phyloP scores from a whole-genome alignment of 2,888 invertebrate genomes.

The Autographa pulchrina region DNA sequence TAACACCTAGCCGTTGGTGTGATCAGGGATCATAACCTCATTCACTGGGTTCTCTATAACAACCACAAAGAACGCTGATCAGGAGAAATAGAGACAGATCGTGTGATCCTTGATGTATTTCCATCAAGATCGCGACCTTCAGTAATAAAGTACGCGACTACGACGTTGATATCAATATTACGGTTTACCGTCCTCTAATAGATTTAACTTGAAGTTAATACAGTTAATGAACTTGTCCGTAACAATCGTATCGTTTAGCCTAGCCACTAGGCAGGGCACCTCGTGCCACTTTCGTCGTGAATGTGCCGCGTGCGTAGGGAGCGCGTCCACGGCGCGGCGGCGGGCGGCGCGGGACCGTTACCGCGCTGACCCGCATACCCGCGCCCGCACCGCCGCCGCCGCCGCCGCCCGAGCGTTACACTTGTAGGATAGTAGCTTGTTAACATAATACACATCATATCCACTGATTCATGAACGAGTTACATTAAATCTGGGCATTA shows the following conservation, averaged over 20 bases:
- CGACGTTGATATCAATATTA: too few relatives aligned
- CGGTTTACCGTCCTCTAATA: background rate
- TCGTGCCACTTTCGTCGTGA: slow-evolving; percentile 23
- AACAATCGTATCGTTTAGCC: background rate
- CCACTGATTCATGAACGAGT: background rate
- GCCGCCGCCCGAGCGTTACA: slow-evolving; percentile 9
- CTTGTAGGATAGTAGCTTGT: background rate
- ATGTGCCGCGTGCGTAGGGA: slow-evolving; percentile 37
- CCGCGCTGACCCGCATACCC: slow-evolving; percentile 43
- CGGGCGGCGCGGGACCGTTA: slow-evolving; percentile 33
- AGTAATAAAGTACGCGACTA: too few relatives aligned
- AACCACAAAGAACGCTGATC: too few relatives aligned
- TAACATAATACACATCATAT: background rate
- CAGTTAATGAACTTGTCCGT: background rate
- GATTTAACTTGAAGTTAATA: background rate
- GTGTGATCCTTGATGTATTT: too few relatives aligned
- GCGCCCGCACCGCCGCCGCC: slow-evolving; percentile 7
- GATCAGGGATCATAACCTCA: too few relatives aligned
- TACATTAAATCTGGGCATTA: background rate
- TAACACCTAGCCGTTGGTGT: too few relatives aligned
- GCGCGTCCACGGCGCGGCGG: background rate
- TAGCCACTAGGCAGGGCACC: background rate
- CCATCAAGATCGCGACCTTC: too few relatives aligned
- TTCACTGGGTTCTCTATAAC: too few relatives aligned
- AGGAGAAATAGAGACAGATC: too few relatives aligned